These are phyloP conservation scores for Diploptera punctata DNA, from an alignment of 2,888 invertebrate species.

Conservation along the genomic window DNA sequence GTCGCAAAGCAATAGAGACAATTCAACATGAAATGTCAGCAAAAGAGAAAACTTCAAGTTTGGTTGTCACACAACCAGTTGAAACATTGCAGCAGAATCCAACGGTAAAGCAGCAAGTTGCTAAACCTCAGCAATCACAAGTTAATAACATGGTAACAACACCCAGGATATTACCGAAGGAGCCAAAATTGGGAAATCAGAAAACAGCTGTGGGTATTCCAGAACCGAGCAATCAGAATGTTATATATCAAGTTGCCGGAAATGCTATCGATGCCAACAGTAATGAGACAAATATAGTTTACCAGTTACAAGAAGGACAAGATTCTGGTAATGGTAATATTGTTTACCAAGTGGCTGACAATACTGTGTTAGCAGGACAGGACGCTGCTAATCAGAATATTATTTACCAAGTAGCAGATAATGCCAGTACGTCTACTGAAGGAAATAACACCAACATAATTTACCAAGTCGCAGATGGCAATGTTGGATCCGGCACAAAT, in stretches of 20 bases:
- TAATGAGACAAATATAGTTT: constrained; percentile 24
- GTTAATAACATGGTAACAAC: constrained; percentile 10
- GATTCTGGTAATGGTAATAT: constrained; percentile 26
- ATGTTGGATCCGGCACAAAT: neutral
- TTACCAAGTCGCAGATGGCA: constrained; percentile 36
- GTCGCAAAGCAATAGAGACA: constrained; percentile 55
- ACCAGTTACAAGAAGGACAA: neutral
- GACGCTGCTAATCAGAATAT: constrained; percentile 25
- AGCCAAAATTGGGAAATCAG: neutral
- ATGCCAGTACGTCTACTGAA: constrained; percentile 18
- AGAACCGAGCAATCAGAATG: constrained; percentile 19
- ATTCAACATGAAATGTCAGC: constrained; percentile 55
- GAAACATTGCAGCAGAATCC: constrained; percentile 47
- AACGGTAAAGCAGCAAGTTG: neutral
- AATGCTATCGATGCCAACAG: constrained; percentile 14
- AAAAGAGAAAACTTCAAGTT: constrained; percentile 51
- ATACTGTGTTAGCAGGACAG: constrained; percentile 27
- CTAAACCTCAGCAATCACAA: constrained; percentile 1
- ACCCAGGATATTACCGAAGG: neutral
- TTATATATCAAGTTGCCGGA: constrained; percentile 35
- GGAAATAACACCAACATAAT: constrained; percentile 35
- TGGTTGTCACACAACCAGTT: constrained; percentile 51
- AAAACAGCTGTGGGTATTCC: constrained; percentile 6
- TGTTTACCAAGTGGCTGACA: constrained; percentile 30
- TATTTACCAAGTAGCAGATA: constrained; percentile 37